Evolutionary conservation across 2,888 invertebrate genomes (phyloP), one percentile per base, ranked within the genome.

Genomic region (Leucophenga montana): DNA sequence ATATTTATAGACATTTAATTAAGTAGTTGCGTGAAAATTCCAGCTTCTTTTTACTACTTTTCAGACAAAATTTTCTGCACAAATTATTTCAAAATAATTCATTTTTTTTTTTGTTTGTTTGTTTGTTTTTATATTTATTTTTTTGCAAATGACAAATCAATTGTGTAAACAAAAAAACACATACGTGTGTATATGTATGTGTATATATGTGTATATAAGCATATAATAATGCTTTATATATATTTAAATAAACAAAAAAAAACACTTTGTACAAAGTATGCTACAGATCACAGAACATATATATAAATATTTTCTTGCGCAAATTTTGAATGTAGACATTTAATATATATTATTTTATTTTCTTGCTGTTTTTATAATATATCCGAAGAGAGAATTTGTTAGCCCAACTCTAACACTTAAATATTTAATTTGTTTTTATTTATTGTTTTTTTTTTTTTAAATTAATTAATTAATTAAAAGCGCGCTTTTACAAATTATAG

Each of bases 201-300:
- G n/a, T n/a, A n/a, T n/a, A n/a, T n/a, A n/a, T n/a, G n/a, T n/a
- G n/a, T n/a, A n/a, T n/a, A n/a, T n/a, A n/a, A n/a, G n/a, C n/a
- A n/a, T n/a, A n/a, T n/a, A n/a, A n/a, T n/a, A n/a, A 31, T 56
- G 85, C 84, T 87, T 50, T 27, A 50, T 27, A 50, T 27, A 79
- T 78, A 39, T 39, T 39, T 39, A 39, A 39, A 39, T 5, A 39
- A 39, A 13, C 9, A 50, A 50, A 50, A 79, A 78, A 77, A 75
- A 75, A 85, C 86, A 87, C 85, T 87, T 87, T 87, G 85, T 88
- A 87, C 87, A 87, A 87, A 87, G 86, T 87, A 87, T 88, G 84
- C 88, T 88, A 88, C 87, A 86, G 87, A 88, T 88, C 88, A 88
- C 88, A 88, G 88, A 88, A 88, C 86, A 87, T 85, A 84, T 85